Evolutionary conservation across 2,888 invertebrate genomes (phyloP).

Genomic region (Biston betularia): DNA sequence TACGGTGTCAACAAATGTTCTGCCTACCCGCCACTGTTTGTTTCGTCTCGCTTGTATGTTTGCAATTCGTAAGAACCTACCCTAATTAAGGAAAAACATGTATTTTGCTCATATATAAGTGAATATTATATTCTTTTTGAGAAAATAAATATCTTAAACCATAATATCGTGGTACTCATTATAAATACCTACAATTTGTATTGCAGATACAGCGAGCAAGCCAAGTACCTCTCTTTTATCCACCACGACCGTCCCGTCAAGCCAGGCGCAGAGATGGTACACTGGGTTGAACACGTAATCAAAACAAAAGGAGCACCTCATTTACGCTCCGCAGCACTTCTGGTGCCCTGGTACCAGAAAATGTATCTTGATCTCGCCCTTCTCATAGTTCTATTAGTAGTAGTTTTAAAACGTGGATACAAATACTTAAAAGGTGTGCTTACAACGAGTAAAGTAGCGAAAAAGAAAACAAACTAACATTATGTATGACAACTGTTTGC

Average conservation of each 20-base stretch:
- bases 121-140: no score
- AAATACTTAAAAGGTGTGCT: constrained; percentile 6
- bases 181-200: neutral
- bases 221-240: constrained; percentile 52
- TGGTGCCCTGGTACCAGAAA: constrained; percentile 60
- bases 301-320: constrained; percentile 56
- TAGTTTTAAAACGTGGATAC: constrained; percentile 5
- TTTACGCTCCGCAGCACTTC: constrained; percentile 56
- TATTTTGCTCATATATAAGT: no score
- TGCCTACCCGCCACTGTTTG: no score
- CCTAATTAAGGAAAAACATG: no score
- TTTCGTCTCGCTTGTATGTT: no score
- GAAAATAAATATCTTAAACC: no score
- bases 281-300: constrained; percentile 60
- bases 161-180: no score
- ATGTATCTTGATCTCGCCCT: constrained; percentile 54
- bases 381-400: neutral
- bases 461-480: constrained; percentile 14
- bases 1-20: no score
- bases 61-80: no score
- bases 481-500: no score
- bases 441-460: neutral
- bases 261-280: constrained; percentile 55
- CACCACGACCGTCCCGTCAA: constrained; percentile 57
- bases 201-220: constrained; percentile 52